Base-by-base conservation (phyloP, 1,140 invertebrate genomes). In the Temnothorax nylanderi region DNA sequence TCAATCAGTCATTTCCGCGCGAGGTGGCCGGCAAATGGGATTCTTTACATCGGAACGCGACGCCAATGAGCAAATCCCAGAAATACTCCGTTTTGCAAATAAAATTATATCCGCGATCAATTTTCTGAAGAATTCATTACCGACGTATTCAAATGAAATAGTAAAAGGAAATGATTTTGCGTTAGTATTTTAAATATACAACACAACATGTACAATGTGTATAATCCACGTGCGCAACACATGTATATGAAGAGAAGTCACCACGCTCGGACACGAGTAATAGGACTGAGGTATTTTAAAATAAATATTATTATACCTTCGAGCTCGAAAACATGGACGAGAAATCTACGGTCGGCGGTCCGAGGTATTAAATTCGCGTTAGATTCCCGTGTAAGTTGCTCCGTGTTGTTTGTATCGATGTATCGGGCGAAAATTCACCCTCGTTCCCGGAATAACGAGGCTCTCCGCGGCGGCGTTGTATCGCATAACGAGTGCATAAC, bases 1-100 rank as follows among this genome's bases (percentile, higher is more conserved):
- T 89, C 87, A 86, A 89, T 85, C 64, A 80, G 62, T 62, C 58
- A 62, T 80, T 89, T 89, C 58, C 69, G 58, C 21, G 26, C 47
- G 7, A 51, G n/a, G n/a, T 56, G 49, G 3, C 1, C 7, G 32
- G 18, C n/a, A 74, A 84, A 74, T 49, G 62, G 37, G 18, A 26
- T 82, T 74, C 41, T 21, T 67, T 47, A 26, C 4, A 32, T 71
- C 37, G 77, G 16, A 18, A 34, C 16, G 11, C 5, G 21, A 51
- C 11, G 32, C 13, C 13, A 26, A 21, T 13, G 76, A 32, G 58
- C 41, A 8, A 64, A 78, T 21, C 11, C 58, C 26, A 13, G 26
- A 49, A 34, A 49, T 32, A 65, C 6, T 26, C 13, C 10, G 26
- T 47, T 3, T 58, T 21, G n/a, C 26, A 26, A 47, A 65, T 32